Evolutionary conservation across 2,888 invertebrate genomes (phyloP), one percentile per base, ranked within the genome.

Genomic region (Horisme vitalbata): DNA sequence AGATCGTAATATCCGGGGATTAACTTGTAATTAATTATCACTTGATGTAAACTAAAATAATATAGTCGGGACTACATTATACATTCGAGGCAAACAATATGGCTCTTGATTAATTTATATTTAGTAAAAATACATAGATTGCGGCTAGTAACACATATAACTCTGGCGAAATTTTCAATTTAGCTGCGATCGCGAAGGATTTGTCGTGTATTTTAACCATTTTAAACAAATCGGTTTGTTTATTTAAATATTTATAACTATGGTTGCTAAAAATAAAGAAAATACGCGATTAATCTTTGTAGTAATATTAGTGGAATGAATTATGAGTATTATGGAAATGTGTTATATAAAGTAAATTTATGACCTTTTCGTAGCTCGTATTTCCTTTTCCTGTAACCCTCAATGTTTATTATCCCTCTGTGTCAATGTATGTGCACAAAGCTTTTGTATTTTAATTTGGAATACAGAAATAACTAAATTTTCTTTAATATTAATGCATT

Each of bases 391-490:
- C 38, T 39, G 39, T 44, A 36, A 44, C 44, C 44, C 35, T 49
- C 45, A 45, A 38, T 49, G 38, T 44, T 39, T 49, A 49, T 44
- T 44, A 43, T 43, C 44, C 49, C 31, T 44, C 31, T 26, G 39
- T 45, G 45, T 39, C 45, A 45, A 49, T 49, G 49, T 48, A 44
- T 47, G 26, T 44, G 49, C 44, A 49, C 39, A 48, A 21, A 39
- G 49, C 49, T 49, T 49, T 36, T 39, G 39, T 45, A 43, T 44
- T 39, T 48, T 39, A 23, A 35, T 44, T 39, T 38, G 34, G 12
- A 7, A 39, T 39, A 27, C 26, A 11, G n/a, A n/a, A 34, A 11
- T 15, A 39, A 34, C 18, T 24, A 6, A 15, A 11, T 6, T 38
- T 20, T 28, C 14, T 38, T 20, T 14, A n/a, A 11, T 33, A 27